phyloP scores from a whole-genome alignment of 2,888 invertebrate species.

The Catocala fraxini region DNA sequence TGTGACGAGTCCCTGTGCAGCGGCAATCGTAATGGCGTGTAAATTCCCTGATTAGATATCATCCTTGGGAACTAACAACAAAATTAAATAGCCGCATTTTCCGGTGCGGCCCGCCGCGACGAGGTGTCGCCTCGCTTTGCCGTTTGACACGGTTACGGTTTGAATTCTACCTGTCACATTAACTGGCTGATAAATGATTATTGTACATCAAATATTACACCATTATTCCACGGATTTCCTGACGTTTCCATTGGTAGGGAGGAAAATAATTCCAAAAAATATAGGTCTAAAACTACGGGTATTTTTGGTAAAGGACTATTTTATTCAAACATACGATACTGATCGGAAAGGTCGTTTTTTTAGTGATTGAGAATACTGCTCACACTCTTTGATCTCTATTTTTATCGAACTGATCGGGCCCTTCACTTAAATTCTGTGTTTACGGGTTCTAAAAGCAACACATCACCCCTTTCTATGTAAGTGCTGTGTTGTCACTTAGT shows the following conservation, averaged over 20 bases:
- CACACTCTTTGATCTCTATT: conserved; percentile 43
- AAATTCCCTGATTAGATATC: conserved; percentile 84
- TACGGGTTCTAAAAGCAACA: conserved; percentile 14
- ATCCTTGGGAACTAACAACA: conserved; percentile 81
- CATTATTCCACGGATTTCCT: too few relatives aligned
- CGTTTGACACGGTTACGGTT: conserved; percentile 27
- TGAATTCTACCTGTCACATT: conserved; percentile 23
- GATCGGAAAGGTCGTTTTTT: conserved; percentile 20
- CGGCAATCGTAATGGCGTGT: conserved; percentile 77
- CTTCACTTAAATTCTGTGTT: conserved; percentile 16
- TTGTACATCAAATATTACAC: not conserved
- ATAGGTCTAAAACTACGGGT: too few relatives aligned
- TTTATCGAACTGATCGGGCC: conserved; percentile 18
- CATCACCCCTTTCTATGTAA: conserved; percentile 15
- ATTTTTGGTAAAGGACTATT: not conserved
- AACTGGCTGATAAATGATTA: conserved; percentile 16
- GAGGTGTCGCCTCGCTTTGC: conserved; percentile 18
- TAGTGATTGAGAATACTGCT: conserved; percentile 18
- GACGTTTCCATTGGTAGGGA: too few relatives aligned
- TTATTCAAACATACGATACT: conserved; percentile 1
- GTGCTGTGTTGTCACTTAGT: conserved; percentile 14
- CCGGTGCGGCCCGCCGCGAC: conserved; percentile 52
- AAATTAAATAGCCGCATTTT: conserved; percentile 69
- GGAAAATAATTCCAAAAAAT: too few relatives aligned
- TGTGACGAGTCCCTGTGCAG: conserved; percentile 59